Percentiles rank a stretch among this genome's conserved stretches.
These are phyloP conservation scores for Ursus arctos DNA, from an alignment of 2,113 vertebrate species.

Conservation along the genomic window DNA sequence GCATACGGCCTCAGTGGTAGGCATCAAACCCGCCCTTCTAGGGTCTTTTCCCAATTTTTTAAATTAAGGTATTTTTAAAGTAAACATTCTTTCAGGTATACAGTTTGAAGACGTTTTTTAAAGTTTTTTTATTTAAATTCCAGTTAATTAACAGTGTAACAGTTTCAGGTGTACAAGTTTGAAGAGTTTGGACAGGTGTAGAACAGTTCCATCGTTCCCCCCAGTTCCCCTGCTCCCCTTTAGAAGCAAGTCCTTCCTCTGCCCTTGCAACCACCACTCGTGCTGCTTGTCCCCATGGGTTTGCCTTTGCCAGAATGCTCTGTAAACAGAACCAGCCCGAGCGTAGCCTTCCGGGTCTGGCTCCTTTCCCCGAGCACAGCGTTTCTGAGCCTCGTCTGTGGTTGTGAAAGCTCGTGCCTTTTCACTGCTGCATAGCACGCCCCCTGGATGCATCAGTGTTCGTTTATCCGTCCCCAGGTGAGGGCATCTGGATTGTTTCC, in stretches of 20 bases:
- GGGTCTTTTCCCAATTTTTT: neutral
- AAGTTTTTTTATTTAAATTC: neutral
- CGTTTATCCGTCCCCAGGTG: neutral
- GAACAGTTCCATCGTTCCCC: neutral
- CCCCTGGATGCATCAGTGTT: neutral
- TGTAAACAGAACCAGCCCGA: fast-evolving
- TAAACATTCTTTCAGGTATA: neutral
- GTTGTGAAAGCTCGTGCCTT: neutral
- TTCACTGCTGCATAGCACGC: neutral
- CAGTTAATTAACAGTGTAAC: neutral
- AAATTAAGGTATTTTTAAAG: neutral
- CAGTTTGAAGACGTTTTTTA: neutral
- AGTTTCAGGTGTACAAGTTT: neutral
- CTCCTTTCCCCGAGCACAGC: neutral
- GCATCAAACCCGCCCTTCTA: neutral
- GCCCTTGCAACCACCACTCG: neutral
- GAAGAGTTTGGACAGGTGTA: neutral
- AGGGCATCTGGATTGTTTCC: neutral
- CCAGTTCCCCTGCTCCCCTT: fast-evolving
- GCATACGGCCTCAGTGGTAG: neutral
- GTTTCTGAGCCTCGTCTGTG: neutral
- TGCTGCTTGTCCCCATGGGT: neutral
- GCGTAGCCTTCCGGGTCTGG: neutral
- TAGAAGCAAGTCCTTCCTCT: neutral
- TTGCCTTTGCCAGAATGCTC: neutral